phyloP scores from a whole-genome alignment of 2,888 invertebrate genomes.

The Pseudococcus viburni region DNA sequence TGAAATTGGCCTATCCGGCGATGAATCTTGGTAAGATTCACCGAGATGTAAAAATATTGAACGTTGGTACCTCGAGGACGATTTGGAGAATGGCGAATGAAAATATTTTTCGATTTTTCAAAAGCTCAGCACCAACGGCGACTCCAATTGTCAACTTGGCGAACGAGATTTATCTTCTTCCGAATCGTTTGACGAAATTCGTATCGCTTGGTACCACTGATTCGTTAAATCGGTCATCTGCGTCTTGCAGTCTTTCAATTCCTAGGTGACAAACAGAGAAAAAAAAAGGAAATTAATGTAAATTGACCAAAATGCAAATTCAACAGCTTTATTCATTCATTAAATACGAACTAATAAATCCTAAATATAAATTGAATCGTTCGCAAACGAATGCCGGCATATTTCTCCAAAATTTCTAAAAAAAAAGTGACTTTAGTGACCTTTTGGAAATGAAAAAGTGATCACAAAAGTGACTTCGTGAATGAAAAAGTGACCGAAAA shows the following conservation, averaged over 20 bases:
- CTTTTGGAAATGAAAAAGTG: too few relatives aligned
- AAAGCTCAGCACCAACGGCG: constrained; percentile 54
- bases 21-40: background rate
- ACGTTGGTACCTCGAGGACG: background rate
- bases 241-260: constrained; percentile 94
- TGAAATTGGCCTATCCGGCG: background rate
- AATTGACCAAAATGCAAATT: background rate
- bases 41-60: background rate
- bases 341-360: background rate
- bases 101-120: background rate
- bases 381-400: background rate
- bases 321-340: background rate
- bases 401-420: too few relatives aligned
- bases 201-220: constrained; percentile 97
- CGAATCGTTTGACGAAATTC: constrained; percentile 88
- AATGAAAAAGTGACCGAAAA: too few relatives aligned
- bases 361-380: background rate
- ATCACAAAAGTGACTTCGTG: too few relatives aligned
- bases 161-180: constrained; percentile 78
- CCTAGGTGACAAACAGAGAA: constrained; percentile 74
- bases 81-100: background rate
- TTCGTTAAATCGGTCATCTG: constrained; percentile 97
- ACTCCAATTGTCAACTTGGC: constrained; percentile 61
- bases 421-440: too few relatives aligned
- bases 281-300: background rate